Base-by-base conservation (phyloP, 2,113 vertebrate genomes). In the Zootoca vivipara region DNA sequence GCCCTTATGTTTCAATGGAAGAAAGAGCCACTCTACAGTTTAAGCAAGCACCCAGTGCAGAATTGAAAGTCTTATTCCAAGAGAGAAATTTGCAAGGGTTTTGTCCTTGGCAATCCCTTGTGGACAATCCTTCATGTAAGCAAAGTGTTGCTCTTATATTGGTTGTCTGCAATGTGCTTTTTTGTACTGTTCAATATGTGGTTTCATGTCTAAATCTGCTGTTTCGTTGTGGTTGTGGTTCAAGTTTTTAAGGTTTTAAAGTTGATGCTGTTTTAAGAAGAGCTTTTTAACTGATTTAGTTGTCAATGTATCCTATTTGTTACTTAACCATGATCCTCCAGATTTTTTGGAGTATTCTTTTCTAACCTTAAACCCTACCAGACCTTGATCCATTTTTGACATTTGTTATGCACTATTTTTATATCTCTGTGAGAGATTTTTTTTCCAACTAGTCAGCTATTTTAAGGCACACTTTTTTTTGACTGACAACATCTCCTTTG, bases 401-500 rank as follows among this genome's bases (percentile, higher is more conserved):
- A 97, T 98, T 98, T 97, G 97, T 98, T 98, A 98, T 98, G 98
- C 98, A 99, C 99, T 99, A 98, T 97, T 96, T 96, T 96, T 97
- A 97, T 97, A 97, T 96, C 96, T 94, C 96, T 97, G 95, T 96
- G 94, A 97, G 96, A 97, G 96, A 97, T 97, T 97, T 97, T 69
- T 69, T 70, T 96, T 96, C 97, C 96, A 97, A 96, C 96, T 97
- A 85, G 96, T 97, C 97, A 97, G 97, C 97, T 97, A 96, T 98
- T 97, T 97, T 97, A 96, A 96, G 96, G 96, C 96, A 97, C 96
- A 96, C 96, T 97, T 98, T 82, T 97, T 97, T 97, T 97, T 97
- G 96, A 96, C 97, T 96, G 96, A 96, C 96, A 96, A 96, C 96
- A 97, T 98, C 97, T 97, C 96, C 97, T 97, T 98, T 98, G 97